Evolutionary conservation across 1,140 invertebrate species (phyloP).

Genomic region (Zaprionus vittiger): DNA sequence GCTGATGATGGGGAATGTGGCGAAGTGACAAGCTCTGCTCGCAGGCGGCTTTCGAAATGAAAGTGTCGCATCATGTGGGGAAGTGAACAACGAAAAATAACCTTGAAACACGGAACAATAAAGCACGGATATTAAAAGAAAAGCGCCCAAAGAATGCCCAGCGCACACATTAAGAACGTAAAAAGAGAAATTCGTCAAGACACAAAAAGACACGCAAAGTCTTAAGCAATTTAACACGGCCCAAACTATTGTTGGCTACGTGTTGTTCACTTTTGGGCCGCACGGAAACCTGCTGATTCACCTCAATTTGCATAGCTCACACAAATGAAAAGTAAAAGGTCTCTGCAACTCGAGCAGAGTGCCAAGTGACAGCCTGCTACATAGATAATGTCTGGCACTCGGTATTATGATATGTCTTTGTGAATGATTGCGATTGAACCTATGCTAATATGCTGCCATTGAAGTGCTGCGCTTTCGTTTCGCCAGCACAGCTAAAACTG

Average conservation of each 20-base stretch:
- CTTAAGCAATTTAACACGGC: conserved; percentile 25
- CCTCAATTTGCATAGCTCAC: conserved; percentile 57
- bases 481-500: conserved; percentile 62
- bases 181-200: conserved; percentile 61
- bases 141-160: conserved; percentile 30
- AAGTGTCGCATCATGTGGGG: conserved; percentile 64
- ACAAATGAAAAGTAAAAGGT: conserved; percentile 67
- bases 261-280: background rate
- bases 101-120: conserved; percentile 57
- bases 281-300: conserved; percentile 24
- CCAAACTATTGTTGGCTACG: conserved; percentile 9
- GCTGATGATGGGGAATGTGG: conserved; percentile 16
- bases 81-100: conserved; percentile 51
- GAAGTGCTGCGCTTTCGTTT: conserved; percentile 58
- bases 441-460: conserved; percentile 41
- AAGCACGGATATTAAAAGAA: conserved; percentile 48
- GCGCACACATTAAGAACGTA: conserved; percentile 49
- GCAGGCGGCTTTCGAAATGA: conserved; percentile 69
- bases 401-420: conserved; percentile 19
- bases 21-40: background rate
- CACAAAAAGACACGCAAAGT: conserved; percentile 4
- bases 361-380: conserved; percentile 23
- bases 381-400: background rate
- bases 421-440: conserved; percentile 29
- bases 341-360: conserved; percentile 3